Evolutionary conservation across 2,888 invertebrate species (phyloP), one percentile per base, ranked within the genome.

Genomic region (Xiphydria camelus): DNA sequence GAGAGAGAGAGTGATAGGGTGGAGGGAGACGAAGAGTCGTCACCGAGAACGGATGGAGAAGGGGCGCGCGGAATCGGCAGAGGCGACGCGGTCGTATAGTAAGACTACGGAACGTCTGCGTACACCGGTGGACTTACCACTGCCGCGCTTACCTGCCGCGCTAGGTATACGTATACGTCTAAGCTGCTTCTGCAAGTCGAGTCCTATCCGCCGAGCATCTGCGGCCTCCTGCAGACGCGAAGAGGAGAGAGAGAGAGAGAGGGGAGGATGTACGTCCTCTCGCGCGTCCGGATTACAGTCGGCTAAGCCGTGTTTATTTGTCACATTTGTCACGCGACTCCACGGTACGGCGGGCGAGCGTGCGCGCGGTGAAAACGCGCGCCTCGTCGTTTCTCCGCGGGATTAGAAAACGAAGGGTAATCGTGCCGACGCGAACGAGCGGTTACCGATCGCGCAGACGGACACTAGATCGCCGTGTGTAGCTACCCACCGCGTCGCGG

Each of bases 301-400:
- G 47, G 47, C 50, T 53, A 61, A 60, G 51, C 47, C 50, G 51
- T 54, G 56, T 58, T 61, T 59, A 59, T 57, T 60, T 53, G 51
- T 57, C 47, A 57, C 51, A 47, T 53, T 59, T 55, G 55, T 53
- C 52, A 49, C 45, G 43, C 45, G 41, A 37, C 42, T 26, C 36
- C 32, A 39, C 48, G 26, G 41, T 32, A 35, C 37, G 25, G 41
- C 37, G 45, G 31, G 45, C 33, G 37, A 38, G 38, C 25, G 35
- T 41, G 42, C 46, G 44, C n/a, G n/a, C n/a, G n/a, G n/a, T n/a
- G n/a, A n/a, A n/a, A n/a, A n/a, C n/a, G n/a, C n/a, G n/a, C n/a
- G n/a, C n/a, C n/a, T n/a, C 21, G 43, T 36, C 37, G 43, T 43
- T 43, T 37, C 43, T 31, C 35, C 22, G n/a, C n/a, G 17, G 43